A percentile compares a stretch with the other conserved stretches of the same genome.
phyloP scores from a whole-genome alignment of 2,797 vertebrate genomes.

The Gallinago stenura region DNA sequence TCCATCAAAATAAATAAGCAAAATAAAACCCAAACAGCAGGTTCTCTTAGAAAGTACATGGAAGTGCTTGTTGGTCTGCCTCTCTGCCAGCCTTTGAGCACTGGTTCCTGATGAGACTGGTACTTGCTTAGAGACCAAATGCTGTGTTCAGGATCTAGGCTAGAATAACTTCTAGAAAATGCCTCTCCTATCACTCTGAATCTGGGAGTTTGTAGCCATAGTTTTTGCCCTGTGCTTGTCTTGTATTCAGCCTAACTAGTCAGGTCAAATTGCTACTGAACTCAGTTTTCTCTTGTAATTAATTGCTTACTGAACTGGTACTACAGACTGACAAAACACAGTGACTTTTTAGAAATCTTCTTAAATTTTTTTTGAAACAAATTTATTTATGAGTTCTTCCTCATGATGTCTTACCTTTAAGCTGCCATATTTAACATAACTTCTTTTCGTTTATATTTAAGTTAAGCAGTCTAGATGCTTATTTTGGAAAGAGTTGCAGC shows the following conservation, averaged over 20 bases:
- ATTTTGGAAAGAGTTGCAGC: neutral
- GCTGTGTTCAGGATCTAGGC: neutral
- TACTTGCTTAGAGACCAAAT: neutral
- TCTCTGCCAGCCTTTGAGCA: neutral
- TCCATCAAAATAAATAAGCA: neutral
- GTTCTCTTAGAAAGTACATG: neutral
- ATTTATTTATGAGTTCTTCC: neutral
- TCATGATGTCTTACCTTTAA: neutral
- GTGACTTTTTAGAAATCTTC: neutral
- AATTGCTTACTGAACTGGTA: neutral
- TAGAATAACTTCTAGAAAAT: neutral
- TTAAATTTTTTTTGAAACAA: neutral
- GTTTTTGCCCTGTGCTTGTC: neutral
- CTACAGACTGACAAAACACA: neutral
- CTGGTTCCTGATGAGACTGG: neutral
- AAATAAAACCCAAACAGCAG: neutral
- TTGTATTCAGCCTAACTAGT: neutral
- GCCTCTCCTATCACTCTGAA: neutral
- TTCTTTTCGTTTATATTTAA: neutral
- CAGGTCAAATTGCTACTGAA: neutral
- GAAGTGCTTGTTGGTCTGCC: neutral
- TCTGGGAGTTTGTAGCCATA: neutral
- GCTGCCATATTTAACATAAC: neutral
- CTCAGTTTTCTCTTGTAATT: neutral
- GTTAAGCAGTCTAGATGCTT: neutral